Evolutionary conservation across 2,888 invertebrate species (phyloP).

Genomic region (Archaeoteleia sp.): DNA sequence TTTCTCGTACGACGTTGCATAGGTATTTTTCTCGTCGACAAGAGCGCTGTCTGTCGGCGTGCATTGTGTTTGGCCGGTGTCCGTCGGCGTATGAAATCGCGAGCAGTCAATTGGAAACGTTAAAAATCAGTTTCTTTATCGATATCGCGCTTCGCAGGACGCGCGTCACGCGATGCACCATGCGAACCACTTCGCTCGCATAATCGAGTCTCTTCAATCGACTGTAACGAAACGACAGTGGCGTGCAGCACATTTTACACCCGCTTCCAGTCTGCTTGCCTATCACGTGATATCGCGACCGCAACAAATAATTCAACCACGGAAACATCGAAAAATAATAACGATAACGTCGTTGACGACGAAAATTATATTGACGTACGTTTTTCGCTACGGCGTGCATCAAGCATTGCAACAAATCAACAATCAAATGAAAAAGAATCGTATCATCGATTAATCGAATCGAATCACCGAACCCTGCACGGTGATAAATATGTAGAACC

Average conservation of each 20-base stretch:
- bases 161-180: conserved; percentile 41
- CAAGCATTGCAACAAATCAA: too few relatives aligned
- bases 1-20: background rate
- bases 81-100: conserved; percentile 60
- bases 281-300: too few relatives aligned
- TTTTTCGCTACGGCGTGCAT: too few relatives aligned
- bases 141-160: conserved; percentile 45
- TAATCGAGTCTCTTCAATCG: conserved; percentile 53
- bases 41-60: background rate
- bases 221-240: conserved; percentile 50
- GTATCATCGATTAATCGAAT: too few relatives aligned
- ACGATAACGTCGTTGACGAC: too few relatives aligned
- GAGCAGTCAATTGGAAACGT: conserved; percentile 66
- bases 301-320: too few relatives aligned
- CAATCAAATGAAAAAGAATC: too few relatives aligned
- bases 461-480: too few relatives aligned
- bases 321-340: too few relatives aligned
- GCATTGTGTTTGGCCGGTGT: conserved; percentile 35
- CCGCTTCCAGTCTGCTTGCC: conserved; percentile 30
- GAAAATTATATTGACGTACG: too few relatives aligned
- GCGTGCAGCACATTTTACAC: conserved; percentile 38
- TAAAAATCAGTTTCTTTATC: conserved; percentile 69
- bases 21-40: conserved; percentile 11
- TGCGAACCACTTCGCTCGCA: conserved; percentile 50
- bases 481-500: too few relatives aligned